Conservation (phyloP, 2,888 invertebrate species). For the Magallana nippona region DNA sequence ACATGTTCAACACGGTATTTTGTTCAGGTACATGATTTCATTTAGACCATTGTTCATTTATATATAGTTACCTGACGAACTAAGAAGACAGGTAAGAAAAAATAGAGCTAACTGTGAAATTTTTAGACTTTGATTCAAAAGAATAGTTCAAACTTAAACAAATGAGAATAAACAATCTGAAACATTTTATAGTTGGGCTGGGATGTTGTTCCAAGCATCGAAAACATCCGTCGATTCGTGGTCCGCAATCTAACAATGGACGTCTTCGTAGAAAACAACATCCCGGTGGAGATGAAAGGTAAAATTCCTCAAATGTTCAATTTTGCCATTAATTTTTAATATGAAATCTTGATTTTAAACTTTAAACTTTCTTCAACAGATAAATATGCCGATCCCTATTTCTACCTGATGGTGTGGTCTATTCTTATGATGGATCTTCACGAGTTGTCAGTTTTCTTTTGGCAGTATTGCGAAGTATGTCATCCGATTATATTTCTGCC, state of each 20-base stretch:
- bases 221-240: neutral
- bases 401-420: conserved; percentile 32
- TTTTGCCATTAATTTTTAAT: neutral
- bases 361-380: neutral
- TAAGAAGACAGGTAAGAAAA: conserved; percentile 6
- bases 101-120: neutral
- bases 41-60: too few relatives aligned
- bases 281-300: conserved; percentile 1
- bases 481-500: too few relatives aligned
- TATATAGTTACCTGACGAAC: neutral
- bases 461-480: conserved; percentile 33
- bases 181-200: neutral
- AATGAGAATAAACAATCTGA: neutral
- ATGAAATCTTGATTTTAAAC: neutral
- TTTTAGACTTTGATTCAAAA: neutral
- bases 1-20: too few relatives aligned
- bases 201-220: neutral
- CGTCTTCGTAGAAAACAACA: neutral
- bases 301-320: neutral
- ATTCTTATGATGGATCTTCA: conserved; percentile 14
- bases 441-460: conserved; percentile 10
- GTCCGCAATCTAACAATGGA: conserved; percentile 1
- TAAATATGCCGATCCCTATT: conserved; percentile 16
- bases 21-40: too few relatives aligned
- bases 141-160: neutral